phyloP scores from a whole-genome alignment of 2,113 vertebrate species.

The Alligator sinensis region DNA sequence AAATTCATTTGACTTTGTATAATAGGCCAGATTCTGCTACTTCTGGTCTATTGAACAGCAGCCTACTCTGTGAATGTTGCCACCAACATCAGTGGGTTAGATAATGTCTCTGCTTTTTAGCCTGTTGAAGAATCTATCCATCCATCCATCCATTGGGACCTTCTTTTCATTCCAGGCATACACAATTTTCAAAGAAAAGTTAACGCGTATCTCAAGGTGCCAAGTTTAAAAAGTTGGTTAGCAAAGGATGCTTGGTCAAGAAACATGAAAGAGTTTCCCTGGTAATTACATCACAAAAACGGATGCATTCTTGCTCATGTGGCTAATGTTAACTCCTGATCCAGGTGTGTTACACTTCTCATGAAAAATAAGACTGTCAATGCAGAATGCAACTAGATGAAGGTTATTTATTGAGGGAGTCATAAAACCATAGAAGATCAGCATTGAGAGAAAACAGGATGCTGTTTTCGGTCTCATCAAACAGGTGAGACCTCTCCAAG shows the following conservation, averaged over 20 bases:
- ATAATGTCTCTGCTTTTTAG: no score
- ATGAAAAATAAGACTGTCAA: neutral
- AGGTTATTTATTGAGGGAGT: neutral
- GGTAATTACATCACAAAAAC: conserved; percentile 52
- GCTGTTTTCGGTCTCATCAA: neutral
- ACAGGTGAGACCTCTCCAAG: neutral
- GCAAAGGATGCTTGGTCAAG: conserved; percentile 63
- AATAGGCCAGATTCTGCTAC: neutral
- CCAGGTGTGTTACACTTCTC: conserved; percentile 5
- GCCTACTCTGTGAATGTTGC: no score
- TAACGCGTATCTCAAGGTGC: conserved; percentile 35
- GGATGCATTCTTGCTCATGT: conserved; percentile 42
- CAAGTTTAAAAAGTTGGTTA: conserved; percentile 59
- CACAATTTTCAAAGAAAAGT: neutral
- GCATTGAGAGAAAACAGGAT: neutral
- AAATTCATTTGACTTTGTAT: neutral
- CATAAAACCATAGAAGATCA: neutral
- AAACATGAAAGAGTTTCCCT: conserved; percentile 44
- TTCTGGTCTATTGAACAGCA: neutral
- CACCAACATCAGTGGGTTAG: no score
- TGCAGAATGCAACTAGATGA: neutral
- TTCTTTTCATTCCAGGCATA: neutral
- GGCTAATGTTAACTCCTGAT: conserved; percentile 41
- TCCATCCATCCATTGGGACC: no score
- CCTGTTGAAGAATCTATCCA: no score